Evolutionary conservation across 2,113 vertebrate species (phyloP).

Genomic region (Gnathochromis pfefferi): DNA sequence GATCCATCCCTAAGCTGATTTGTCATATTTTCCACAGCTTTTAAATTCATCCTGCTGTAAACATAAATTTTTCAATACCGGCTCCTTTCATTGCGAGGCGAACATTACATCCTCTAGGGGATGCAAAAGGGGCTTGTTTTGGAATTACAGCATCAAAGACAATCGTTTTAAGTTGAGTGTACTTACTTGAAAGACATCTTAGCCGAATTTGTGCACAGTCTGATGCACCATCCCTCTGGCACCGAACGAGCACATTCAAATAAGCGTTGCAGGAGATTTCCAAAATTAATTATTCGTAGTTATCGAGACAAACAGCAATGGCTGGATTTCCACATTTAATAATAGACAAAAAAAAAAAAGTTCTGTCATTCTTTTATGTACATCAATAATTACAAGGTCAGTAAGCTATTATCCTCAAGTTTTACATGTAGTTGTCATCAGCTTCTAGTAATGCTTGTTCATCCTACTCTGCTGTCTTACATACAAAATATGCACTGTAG

Average conservation of each 20-base stretch:
- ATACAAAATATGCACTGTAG: conserved; percentile 81
- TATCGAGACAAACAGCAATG: background rate
- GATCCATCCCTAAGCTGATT: background rate
- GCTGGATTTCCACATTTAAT: conserved; percentile 80
- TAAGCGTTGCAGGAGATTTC: background rate
- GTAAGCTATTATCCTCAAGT: conserved; percentile 79
- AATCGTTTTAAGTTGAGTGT: background rate
- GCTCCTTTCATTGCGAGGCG: background rate
- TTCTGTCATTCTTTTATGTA: conserved; percentile 82
- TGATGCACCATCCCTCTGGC: background rate
- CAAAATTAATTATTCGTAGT: background rate
- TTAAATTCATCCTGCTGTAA: background rate
- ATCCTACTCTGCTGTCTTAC: conserved; percentile 81
- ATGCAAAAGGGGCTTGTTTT: background rate
- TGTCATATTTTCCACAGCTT: background rate
- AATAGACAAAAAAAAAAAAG: conserved; percentile 72
- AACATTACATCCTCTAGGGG: background rate
- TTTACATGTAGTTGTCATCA: conserved; percentile 63
- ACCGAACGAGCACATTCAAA: background rate
- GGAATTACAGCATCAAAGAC: background rate
- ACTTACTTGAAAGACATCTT: background rate
- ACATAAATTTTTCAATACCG: background rate
- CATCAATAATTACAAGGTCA: conserved; percentile 88
- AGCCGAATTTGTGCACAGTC: background rate
- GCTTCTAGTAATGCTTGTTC: conserved; percentile 63